phyloP scores from a whole-genome alignment of 2,113 vertebrate species.

The Ginglymostoma cirratum region DNA sequence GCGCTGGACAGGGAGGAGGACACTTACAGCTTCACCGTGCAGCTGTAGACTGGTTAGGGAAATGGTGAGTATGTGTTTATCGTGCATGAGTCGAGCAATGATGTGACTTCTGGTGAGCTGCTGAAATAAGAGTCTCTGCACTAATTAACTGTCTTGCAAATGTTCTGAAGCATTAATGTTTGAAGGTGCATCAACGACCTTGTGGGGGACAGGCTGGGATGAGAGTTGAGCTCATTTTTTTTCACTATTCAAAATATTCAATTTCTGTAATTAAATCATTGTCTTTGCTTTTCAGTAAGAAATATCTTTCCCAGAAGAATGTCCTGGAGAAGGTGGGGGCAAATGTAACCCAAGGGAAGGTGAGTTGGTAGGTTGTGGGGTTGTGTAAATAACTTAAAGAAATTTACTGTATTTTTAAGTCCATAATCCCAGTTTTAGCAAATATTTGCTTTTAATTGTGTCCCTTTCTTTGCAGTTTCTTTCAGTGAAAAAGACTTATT shows the following conservation, averaged over 20 bases:
- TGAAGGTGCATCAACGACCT: not conserved
- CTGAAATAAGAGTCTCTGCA: not conserved
- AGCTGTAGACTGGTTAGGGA: constrained; percentile 86
- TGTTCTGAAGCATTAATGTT: not conserved
- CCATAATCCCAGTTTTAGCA: not conserved
- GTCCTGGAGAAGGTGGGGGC: constrained; percentile 96
- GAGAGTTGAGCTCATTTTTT: not conserved
- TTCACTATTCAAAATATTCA: not conserved
- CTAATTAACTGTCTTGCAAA: not conserved
- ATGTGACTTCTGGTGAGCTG: not conserved
- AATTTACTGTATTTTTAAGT: not conserved
- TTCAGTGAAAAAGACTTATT: not conserved
- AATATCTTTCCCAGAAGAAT: constrained; percentile 95
- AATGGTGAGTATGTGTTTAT: constrained; percentile 73
- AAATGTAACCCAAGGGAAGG: constrained; percentile 91
- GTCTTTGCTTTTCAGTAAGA: constrained; percentile 70
- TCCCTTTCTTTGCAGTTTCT: not conserved
- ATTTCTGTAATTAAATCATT: not conserved
- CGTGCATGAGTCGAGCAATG: not conserved
- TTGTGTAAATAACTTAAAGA: not conserved
- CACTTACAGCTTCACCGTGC: constrained; percentile 92
- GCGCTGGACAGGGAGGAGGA: constrained; percentile 89
- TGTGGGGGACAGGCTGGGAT: too few relatives aligned
- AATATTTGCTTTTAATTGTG: not conserved
- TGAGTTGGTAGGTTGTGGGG: constrained; percentile 46